Base-by-base conservation (phyloP, 1,140 invertebrate genomes). In the Cyclargus thomasi region DNA sequence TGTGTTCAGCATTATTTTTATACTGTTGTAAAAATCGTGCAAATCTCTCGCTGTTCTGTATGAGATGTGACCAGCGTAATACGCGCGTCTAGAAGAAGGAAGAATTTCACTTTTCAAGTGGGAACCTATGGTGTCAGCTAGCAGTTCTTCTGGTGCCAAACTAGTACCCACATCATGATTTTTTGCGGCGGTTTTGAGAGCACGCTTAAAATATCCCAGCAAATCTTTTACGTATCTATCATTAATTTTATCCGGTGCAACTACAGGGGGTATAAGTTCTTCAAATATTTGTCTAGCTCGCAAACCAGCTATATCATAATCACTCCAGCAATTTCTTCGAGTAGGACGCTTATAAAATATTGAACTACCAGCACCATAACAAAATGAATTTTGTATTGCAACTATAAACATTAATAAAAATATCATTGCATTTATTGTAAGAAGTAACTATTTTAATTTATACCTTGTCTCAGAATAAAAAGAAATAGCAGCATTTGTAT, bases 201-300 rank as follows among this genome's bases (percentile, higher is more conserved):
- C 88, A 71, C 85, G 76, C 16, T 90, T 77, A 72, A 92, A 92
- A 77, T 93, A 94, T 69, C 86, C 88, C 64, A 93, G 69, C 20
- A 82, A 82, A 63, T 91, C 77, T 66, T 71, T 83, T 8, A 91
- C 73, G 69, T 88, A 91, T 57, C 77, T 81, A 67, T 79, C 81
- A 71, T 90, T 83, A 16, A 91, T 77, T 70, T 86, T 83, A 16
- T 85, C 78, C 4, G 91, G 83, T 39, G 74, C 69, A 5, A 84
- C 72, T 14, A 71, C 20, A 0, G 75, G 74, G 0, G 89, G 89
- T 62, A 91, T 70, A 4, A 92, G 63, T 62, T 85, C 74, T 76
- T 91, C 86, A 39, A 92, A 86, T 29, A 90, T 74, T 76, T 83
- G 86, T 23, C 91, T 77, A 2, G 90, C 82, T 11, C 83, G 80